These are phyloP conservation scores for Liasis olivaceus DNA, from an alignment of 2,797 vertebrate species.

Conservation along the genomic window DNA sequence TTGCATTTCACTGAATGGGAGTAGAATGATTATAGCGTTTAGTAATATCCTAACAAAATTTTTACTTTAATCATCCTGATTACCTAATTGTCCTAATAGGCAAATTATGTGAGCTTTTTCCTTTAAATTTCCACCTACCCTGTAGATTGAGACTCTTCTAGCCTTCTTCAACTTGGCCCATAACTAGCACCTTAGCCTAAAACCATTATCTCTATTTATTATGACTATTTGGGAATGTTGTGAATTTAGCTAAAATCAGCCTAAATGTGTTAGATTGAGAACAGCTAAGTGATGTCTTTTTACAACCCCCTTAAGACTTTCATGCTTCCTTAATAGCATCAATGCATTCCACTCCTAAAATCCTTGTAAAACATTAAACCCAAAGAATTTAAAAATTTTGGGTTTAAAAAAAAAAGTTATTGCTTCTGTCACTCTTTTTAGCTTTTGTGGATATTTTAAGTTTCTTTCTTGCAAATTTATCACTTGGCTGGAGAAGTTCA, in stretches of 20 bases:
- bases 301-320: neutral
- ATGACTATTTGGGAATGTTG: neutral
- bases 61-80: too few species aligned
- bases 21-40: too few species aligned
- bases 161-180: neutral
- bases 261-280: neutral
- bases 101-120: neutral
- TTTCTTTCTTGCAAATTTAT: neutral
- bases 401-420: neutral
- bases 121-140: neutral
- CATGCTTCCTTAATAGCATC: neutral
- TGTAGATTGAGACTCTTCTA: neutral
- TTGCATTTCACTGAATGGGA: neutral
- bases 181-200: neutral
- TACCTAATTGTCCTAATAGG: neutral
- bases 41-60: neutral
- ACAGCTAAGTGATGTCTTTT: neutral
- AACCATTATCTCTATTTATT: neutral
- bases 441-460: neutral
- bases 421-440: neutral
- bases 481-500: neutral
- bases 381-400: too few species aligned
- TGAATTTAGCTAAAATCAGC: neutral
- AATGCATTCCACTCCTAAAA: neutral
- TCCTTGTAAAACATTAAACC: neutral